phyloP scores from a whole-genome alignment of 2,888 invertebrate genomes.

The Drosophila borborema region DNA sequence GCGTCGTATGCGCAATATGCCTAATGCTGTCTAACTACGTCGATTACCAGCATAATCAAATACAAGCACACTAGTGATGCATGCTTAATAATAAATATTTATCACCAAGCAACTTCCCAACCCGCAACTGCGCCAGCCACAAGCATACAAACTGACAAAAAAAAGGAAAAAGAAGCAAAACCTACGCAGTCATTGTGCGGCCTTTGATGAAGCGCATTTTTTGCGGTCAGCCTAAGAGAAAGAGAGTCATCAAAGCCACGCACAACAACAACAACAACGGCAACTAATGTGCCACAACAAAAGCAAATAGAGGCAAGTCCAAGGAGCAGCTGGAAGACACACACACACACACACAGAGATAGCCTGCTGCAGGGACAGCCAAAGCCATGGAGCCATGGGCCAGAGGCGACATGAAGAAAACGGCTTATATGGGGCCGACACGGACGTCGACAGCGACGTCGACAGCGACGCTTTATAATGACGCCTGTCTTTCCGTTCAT shows the following conservation, averaged over 20 bases:
- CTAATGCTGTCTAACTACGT: constrained; percentile 31
- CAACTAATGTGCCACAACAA: constrained; percentile 75
- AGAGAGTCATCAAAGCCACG: constrained; percentile 73
- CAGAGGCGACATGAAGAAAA: constrained; percentile 26
- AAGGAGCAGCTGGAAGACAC: constrained; percentile 63
- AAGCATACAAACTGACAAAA: constrained; percentile 6
- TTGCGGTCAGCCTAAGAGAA: constrained; percentile 59
- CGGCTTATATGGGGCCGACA: constrained; percentile 59
- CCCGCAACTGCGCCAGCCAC: constrained; percentile 9
- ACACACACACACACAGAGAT: background rate
- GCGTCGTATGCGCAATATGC: constrained; percentile 53
- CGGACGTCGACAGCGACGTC: constrained; percentile 46
- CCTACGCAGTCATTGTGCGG: constrained; percentile 71
- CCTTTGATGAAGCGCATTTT: constrained; percentile 74
- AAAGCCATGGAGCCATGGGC: background rate
- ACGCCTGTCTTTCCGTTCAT: constrained; percentile 69
- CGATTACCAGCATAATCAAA: constrained; percentile 35
- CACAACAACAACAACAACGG: constrained; percentile 43
- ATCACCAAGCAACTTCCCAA: constrained; percentile 29
- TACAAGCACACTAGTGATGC: constrained; percentile 31
- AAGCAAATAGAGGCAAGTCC: constrained; percentile 69
- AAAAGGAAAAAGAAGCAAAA: constrained; percentile 46
- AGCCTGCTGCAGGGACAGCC: constrained; percentile 24
- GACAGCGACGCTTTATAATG: constrained; percentile 66
- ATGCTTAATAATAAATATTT: constrained; percentile 59